These are phyloP conservation scores for Acronicta psi DNA, from an alignment of 2,888 invertebrate genomes.

Conservation along the genomic window DNA sequence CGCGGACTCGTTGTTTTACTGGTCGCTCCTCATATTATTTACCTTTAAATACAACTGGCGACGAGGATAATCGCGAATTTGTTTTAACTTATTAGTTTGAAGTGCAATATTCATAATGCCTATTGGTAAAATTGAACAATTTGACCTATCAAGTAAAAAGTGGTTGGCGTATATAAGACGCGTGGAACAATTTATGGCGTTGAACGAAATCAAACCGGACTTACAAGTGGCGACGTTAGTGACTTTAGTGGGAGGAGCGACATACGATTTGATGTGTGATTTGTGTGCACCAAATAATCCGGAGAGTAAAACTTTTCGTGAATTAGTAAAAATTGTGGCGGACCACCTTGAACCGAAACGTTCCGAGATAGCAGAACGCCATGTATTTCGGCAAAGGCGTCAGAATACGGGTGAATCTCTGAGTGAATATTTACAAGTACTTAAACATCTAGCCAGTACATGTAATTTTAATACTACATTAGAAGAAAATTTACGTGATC, in stretches of 20 bases:
- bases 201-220: background rate
- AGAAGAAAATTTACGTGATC: too few relatives aligned
- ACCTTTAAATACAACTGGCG: too few relatives aligned
- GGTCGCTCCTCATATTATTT: too few relatives aligned
- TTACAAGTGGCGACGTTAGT: slow-evolving; percentile 1
- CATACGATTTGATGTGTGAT: slow-evolving; percentile 1
- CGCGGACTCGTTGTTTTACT: too few relatives aligned
- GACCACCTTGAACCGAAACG: background rate
- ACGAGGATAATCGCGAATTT: too few relatives aligned
- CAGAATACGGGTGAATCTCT: background rate
- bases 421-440: background rate
- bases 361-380: background rate
- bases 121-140: slow-evolving; percentile 4
- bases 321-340: background rate
- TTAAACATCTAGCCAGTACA: background rate
- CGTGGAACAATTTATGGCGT: slow-evolving; percentile 5
- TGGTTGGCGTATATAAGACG: slow-evolving; percentile 2
- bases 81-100: too few relatives aligned
- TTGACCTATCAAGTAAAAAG: background rate
- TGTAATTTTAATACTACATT: slow-evolving; percentile 2
- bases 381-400: background rate
- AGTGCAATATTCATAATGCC: background rate
- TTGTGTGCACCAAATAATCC: background rate
- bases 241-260: background rate
- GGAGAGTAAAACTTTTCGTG: background rate